A percentile compares a stretch with the other conserved stretches of the same genome.
Evolutionary conservation across 2,888 invertebrate genomes (phyloP).

Genomic region (Tipula vernalis): DNA sequence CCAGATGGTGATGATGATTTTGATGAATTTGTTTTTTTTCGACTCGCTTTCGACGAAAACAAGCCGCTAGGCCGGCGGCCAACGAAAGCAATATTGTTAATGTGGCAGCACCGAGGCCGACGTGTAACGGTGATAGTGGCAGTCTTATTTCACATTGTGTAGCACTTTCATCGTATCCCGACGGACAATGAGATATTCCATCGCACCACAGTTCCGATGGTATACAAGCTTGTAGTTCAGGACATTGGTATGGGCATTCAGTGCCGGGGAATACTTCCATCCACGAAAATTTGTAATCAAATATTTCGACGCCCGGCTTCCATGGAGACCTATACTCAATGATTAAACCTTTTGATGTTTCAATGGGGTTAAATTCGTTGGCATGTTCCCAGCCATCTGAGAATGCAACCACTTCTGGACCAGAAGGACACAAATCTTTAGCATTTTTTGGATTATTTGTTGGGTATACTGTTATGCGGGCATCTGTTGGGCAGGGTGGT

Average conservation of each 20-base stretch:
- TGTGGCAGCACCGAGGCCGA: conserved; percentile 50
- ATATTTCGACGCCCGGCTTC: conserved; percentile 10
- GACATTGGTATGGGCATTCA: conserved; percentile 44
- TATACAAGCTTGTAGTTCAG: conserved; percentile 70
- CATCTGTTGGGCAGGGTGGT: conserved; percentile 50
- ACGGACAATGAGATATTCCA: conserved; percentile 64
- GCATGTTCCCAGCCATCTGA: conserved; percentile 54
- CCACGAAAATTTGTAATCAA: conserved; percentile 16
- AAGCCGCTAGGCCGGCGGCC: conserved; percentile 40
- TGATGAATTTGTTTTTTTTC: conserved; percentile 31
- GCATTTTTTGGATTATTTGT: conserved; percentile 15
- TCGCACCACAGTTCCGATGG: conserved; percentile 70
- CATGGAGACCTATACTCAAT: conserved; percentile 14
- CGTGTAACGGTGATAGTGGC: conserved; percentile 51
- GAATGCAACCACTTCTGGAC: conserved; percentile 48
- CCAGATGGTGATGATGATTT: conserved; percentile 12
- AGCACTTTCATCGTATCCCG: conserved; percentile 69
- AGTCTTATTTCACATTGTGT: conserved; percentile 59
- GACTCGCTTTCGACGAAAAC: conserved; percentile 42
- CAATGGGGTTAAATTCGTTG: conserved; percentile 17
- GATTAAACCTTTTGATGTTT: conserved; percentile 15
- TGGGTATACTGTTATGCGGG: conserved; percentile 56
- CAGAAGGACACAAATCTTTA: conserved; percentile 47
- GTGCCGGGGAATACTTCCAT: conserved; percentile 19
- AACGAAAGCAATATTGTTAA: conserved; percentile 47